Percentiles rank a stretch among this genome's conserved stretches.
These are phyloP conservation scores for Adrianichthys oophorus DNA, from an alignment of 2,797 vertebrate species.

Conservation along the genomic window DNA sequence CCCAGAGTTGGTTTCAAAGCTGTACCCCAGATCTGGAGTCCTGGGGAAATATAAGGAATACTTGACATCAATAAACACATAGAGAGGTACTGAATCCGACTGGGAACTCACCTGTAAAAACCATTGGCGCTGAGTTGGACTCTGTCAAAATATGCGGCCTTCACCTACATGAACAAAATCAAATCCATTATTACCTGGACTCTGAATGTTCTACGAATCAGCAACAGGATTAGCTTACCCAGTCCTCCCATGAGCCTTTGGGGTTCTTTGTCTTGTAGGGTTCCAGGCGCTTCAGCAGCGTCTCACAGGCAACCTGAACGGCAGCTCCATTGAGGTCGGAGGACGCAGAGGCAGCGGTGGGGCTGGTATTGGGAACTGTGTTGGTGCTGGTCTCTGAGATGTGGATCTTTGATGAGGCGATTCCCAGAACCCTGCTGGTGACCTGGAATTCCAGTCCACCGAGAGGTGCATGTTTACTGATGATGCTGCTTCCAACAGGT, in stretches of 20 bases:
- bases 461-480: neutral
- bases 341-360: conserved; percentile 90
- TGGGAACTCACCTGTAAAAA: conserved; percentile 87
- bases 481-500: neutral
- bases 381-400: conserved; percentile 94
- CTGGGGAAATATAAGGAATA: conserved; percentile 56
- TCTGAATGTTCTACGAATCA: neutral
- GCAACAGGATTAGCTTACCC: conserved; percentile 74
- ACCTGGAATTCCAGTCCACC: conserved; percentile 73
- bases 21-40: conserved; percentile 85
- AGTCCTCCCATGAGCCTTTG: conserved; percentile 88
- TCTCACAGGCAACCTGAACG: conserved; percentile 84
- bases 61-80: neutral
- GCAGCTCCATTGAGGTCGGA: conserved; percentile 94
- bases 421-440: conserved; percentile 84
- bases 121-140: conserved; percentile 90
- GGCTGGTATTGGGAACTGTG: conserved; percentile 91
- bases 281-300: conserved; percentile 83
- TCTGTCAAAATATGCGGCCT: conserved; percentile 83
- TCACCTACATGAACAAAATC: conserved; percentile 74
- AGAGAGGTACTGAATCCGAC: neutral
- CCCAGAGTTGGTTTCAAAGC: conserved; percentile 85
- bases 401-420: conserved; percentile 86
- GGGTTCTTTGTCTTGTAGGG: conserved; percentile 84
- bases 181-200: rapidly evolving